Conservation (phyloP, 2,888 invertebrate genomes). For the Tanypteryx hageni region DNA sequence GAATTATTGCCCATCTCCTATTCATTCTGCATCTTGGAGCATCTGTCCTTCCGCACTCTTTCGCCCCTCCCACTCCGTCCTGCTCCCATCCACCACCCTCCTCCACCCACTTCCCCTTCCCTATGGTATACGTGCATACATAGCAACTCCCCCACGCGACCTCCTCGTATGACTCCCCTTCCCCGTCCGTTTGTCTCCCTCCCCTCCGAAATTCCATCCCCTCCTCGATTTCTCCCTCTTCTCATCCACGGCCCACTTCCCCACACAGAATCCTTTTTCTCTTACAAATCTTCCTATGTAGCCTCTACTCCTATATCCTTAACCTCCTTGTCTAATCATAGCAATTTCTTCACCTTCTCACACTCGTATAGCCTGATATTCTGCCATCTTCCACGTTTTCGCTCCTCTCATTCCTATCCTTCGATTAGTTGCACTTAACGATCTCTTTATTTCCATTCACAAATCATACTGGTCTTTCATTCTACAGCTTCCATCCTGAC, state of each 20-base stretch:
- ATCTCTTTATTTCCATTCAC: too few species aligned
- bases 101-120: background rate
- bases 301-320: background rate
- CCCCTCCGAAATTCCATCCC: background rate
- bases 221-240: background rate
- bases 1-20: conserved; percentile 37
- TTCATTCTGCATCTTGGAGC: background rate
- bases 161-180: background rate
- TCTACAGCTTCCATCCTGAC: too few species aligned
- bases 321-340: too few species aligned
- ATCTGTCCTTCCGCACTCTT: conserved; percentile 48
- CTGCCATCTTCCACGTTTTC: too few species aligned
- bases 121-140: background rate
- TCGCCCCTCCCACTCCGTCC: background rate
- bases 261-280: background rate
- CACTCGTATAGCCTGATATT: too few species aligned
- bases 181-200: background rate
- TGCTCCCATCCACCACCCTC: background rate
- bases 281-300: background rate
- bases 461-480: too few species aligned
- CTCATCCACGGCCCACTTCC: background rate
- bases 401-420: too few species aligned
- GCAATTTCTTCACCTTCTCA: background rate
- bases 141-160: background rate
- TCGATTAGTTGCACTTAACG: too few species aligned